Evolutionary conservation across 2,888 invertebrate species (phyloP), one percentile per base, ranked within the genome.

Genomic region (Sinohyriopsis cumingii): DNA sequence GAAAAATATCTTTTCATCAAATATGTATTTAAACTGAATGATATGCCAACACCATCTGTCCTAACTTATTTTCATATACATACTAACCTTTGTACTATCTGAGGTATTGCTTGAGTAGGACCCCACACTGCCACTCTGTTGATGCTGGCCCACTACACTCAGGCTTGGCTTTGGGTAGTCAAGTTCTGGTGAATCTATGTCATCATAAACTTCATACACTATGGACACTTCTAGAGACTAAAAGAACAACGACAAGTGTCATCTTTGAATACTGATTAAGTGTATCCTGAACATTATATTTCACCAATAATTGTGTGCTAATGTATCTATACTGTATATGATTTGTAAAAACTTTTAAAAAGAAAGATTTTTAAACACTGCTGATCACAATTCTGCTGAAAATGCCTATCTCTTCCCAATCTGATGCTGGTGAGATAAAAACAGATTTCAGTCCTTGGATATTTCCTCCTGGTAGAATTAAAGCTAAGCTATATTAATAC

Each of bases 201-300:
- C 90, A 80, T 94, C 93, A 73, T 92, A 89, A 84, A 94, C 92
- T 89, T 95, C 95, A 90, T 94, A 94, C 77, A 94, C 94, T 87
- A 97, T 94, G 65, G 96, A 95, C 84, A 98, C 94, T 91, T 98
- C 97, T 89, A 96, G 90, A 75, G 94, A 93, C 95, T 95, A 89
- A 90, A 64, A 78, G 69, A 75, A 79, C 72, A 69, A 74, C 28
- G 33, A 25, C 67, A 45, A 45, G 45, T 3, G 45, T 45, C 15
- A 45, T 45, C 45, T 3, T 12, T 45, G 45, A 45, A 20, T 57
- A 56, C 59, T 25, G 54, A 45, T 15, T 56, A 45, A 20, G 24
- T 53, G 20, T 62, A n/a, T 33, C 5, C 45, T 54, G 15, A 65
- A 15, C 19, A 22, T 53, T 22, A 68, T 53, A 6, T 28, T 33